Evolutionary conservation across 2,113 vertebrate species (phyloP).

Genomic region (Prunella fulvescens): DNA sequence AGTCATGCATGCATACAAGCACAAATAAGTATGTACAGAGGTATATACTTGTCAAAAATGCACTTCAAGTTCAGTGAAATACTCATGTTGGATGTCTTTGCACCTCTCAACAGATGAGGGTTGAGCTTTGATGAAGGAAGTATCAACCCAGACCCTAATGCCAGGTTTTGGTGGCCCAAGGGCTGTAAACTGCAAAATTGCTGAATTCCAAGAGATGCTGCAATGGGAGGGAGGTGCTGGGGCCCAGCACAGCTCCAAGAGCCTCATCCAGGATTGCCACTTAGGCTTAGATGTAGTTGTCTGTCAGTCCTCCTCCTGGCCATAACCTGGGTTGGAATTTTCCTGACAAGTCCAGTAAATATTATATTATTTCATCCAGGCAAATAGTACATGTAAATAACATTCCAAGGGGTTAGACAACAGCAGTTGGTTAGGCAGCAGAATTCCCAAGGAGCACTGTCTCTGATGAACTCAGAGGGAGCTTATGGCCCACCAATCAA

Average conservation of each 20-base stretch:
- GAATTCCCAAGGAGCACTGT: neutral
- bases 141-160: neutral
- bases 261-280: too few relatives aligned
- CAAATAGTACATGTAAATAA: fast-evolving
- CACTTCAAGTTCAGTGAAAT: neutral
- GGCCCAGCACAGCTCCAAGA: neutral
- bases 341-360: neutral
- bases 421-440: neutral
- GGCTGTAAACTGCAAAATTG: neutral
- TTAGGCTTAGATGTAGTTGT: neutral
- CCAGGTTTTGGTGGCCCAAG: fast-evolving
- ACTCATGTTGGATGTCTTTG: neutral
- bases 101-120: neutral
- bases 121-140: fast-evolving
- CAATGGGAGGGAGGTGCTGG: neutral
- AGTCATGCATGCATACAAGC: neutral
- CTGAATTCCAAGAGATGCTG: neutral
- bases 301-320: neutral
- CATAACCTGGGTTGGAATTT: neutral
- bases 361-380: neutral
- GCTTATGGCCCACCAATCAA: neutral
- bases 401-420: neutral
- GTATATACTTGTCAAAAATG: neutral
- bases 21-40: neutral
- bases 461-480: neutral